Percentiles rank a stretch among this genome's conserved stretches.
phyloP scores from a whole-genome alignment of 1,140 invertebrate species.

The Bombus haemorrhoidalis region DNA sequence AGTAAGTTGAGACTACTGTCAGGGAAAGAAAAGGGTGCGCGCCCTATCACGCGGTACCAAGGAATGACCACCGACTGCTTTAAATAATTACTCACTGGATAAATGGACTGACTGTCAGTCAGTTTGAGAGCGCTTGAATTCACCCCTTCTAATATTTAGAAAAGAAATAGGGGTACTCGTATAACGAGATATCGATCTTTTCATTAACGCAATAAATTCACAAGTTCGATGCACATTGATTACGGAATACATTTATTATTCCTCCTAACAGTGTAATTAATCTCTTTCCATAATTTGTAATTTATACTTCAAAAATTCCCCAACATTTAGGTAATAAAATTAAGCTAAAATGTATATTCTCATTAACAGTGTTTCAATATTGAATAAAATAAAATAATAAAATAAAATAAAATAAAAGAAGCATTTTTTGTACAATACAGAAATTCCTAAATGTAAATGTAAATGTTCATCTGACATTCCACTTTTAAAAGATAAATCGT shows the following conservation, averaged over 20 bases:
- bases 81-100: conserved; percentile 65
- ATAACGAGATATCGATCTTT: conserved; percentile 54
- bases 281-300: too few relatives aligned
- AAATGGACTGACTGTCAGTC: conserved; percentile 42
- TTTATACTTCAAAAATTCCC: too few relatives aligned
- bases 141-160: conserved; percentile 44
- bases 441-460: too few relatives aligned
- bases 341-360: too few relatives aligned
- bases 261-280: too few relatives aligned
- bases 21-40: conserved; percentile 14
- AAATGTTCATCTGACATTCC: too few relatives aligned
- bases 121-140: conserved; percentile 31
- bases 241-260: neutral
- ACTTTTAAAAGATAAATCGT: too few relatives aligned
- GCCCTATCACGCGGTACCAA: conserved; percentile 67
- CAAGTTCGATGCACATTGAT: neutral
- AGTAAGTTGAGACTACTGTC: conserved; percentile 18
- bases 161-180: conserved; percentile 34
- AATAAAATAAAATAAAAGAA: too few relatives aligned
- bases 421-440: too few relatives aligned
- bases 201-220: neutral
- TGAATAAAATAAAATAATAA: too few relatives aligned
- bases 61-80: conserved; percentile 50
- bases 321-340: too few relatives aligned
- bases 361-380: too few relatives aligned